These are phyloP conservation scores for Paratrypauchen microcephalus DNA, from an alignment of 2,797 vertebrate genomes.

Conservation along the genomic window DNA sequence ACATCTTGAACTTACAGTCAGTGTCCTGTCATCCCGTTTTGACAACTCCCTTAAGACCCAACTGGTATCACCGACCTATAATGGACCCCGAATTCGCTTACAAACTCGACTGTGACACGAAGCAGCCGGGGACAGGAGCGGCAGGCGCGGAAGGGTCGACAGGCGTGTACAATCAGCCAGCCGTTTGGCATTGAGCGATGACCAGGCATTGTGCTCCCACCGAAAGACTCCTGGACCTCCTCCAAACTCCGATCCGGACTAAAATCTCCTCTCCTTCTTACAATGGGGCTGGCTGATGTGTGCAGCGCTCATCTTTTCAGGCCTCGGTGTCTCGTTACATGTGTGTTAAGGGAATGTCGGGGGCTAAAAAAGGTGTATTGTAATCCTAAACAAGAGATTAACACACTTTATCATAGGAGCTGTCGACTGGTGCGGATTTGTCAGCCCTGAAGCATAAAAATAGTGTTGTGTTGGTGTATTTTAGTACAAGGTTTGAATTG, in stretches of 20 bases:
- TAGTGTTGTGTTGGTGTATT: background rate
- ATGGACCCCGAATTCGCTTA: slow-evolving; percentile 22
- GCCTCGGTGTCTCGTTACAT: background rate
- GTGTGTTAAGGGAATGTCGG: background rate
- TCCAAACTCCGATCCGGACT: slow-evolving; percentile 15
- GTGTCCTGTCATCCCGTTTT: background rate
- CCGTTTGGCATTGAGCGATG: slow-evolving; percentile 34
- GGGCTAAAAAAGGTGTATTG: background rate
- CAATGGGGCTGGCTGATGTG: slow-evolving; percentile 6
- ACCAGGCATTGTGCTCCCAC: slow-evolving; percentile 23
- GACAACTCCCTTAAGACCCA: slow-evolving; percentile 1
- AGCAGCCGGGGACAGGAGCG: slow-evolving; percentile 16
- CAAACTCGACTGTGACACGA: slow-evolving; percentile 25
- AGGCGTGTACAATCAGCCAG: slow-evolving; percentile 30
- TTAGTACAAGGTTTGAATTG: background rate
- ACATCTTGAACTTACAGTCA: no score
- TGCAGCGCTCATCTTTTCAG: background rate
- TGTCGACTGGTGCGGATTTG: background rate
- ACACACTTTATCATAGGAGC: slow-evolving; percentile 3
- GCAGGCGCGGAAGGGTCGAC: slow-evolving; percentile 5
- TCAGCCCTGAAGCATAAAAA: background rate
- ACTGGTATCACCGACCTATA: slow-evolving; percentile 16
- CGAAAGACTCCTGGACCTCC: slow-evolving; percentile 12
- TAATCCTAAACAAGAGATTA: slow-evolving; percentile 11
- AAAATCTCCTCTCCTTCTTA: background rate